These are phyloP conservation scores for Pteria penguin DNA, from an alignment of 2,888 invertebrate genomes.

Conservation along the genomic window DNA sequence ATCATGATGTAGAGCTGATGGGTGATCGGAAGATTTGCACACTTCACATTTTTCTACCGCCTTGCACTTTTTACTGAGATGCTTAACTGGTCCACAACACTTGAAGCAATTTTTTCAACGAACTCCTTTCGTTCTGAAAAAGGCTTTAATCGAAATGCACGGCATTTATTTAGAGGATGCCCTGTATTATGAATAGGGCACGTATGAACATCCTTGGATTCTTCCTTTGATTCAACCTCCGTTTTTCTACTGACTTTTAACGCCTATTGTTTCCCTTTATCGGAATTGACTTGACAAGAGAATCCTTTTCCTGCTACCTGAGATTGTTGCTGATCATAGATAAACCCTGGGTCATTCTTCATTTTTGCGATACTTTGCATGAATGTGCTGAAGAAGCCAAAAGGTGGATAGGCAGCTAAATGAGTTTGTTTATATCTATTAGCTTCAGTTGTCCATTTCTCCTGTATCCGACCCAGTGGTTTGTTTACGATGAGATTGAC, in stretches of 20 bases:
- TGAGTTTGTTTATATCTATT: not conserved
- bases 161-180: slow-evolving; percentile 1
- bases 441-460: not conserved
- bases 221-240: too few relatives aligned
- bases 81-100: not conserved
- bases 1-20: slow-evolving; percentile 1
- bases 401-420: not conserved
- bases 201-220: not conserved
- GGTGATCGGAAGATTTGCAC: not conserved
- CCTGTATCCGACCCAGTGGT: not conserved
- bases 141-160: slow-evolving; percentile 1
- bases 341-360: slow-evolving; percentile 1
- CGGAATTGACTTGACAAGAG: not conserved
- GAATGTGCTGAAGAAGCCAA: not conserved
- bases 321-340: too few relatives aligned
- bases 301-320: too few relatives aligned
- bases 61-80: not conserved
- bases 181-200: slow-evolving; percentile 2
- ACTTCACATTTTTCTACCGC: not conserved
- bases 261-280: not conserved
- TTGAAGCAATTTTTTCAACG: slow-evolving; percentile 12
- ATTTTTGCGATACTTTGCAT: not conserved
- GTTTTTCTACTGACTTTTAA: too few relatives aligned
- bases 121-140: not conserved
- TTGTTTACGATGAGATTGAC: slow-evolving; percentile 1